Evolutionary conservation across 1,140 invertebrate genomes (phyloP).

Genomic region (Gonatopus flavifemur): DNA sequence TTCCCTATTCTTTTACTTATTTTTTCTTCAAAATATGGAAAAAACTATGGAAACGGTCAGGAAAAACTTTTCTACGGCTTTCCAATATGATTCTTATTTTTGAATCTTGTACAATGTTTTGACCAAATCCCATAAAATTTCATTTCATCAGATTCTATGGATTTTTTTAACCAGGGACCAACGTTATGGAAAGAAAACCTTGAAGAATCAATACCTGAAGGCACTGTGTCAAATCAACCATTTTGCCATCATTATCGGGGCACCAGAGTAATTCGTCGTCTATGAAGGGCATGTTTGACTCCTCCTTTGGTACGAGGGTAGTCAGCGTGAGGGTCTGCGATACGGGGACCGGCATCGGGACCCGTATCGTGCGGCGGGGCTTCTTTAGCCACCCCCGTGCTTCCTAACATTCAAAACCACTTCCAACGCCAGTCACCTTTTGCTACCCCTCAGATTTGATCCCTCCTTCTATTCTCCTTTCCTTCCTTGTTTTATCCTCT

Average conservation of each 20-base stretch:
- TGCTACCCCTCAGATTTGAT: slow-evolving; percentile 17
- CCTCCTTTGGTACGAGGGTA: slow-evolving; percentile 56
- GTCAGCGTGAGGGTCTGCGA: slow-evolving; percentile 53
- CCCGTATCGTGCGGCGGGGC: slow-evolving; percentile 57
- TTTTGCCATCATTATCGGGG: slow-evolving; percentile 87
- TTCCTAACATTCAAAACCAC: slow-evolving; percentile 56
- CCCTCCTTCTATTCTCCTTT: background rate
- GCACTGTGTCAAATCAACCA: slow-evolving; percentile 85
- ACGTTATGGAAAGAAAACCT: too few relatives aligned
- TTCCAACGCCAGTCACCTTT: slow-evolving; percentile 21
- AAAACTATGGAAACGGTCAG: too few relatives aligned
- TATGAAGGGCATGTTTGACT: slow-evolving; percentile 84
- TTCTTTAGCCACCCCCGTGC: slow-evolving; percentile 56
- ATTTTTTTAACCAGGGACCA: too few relatives aligned
- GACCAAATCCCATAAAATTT: too few relatives aligned
- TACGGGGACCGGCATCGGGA: slow-evolving; percentile 58
- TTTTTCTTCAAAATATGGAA: too few relatives aligned
- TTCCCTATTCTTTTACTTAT: too few relatives aligned
- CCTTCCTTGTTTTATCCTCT: background rate
- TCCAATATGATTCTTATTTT: too few relatives aligned
- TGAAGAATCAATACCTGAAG: too few relatives aligned
- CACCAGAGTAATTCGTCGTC: slow-evolving; percentile 91
- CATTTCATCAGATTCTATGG: too few relatives aligned
- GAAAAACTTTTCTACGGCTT: too few relatives aligned
- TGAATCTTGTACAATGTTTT: too few relatives aligned